Evolutionary conservation across 2,113 vertebrate genomes (phyloP).

Genomic region (Phalacrocorax brasilianus): DNA sequence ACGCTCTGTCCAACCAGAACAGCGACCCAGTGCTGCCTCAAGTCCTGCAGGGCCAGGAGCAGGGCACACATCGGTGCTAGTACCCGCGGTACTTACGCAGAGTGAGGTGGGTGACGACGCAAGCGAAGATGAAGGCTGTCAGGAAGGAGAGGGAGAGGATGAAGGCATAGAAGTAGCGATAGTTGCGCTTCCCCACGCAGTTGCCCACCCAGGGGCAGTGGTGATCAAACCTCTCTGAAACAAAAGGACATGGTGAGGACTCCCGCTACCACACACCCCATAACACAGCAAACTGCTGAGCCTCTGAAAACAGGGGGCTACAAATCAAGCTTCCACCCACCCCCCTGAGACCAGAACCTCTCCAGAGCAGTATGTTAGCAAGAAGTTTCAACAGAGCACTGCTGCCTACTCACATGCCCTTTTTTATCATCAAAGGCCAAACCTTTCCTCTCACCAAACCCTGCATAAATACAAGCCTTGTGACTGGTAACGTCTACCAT

Average conservation of each 20-base stretch:
- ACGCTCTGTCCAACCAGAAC: fast-evolving
- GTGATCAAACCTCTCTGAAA: conserved; percentile 93
- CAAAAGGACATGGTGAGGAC: background rate
- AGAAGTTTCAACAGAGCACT: background rate
- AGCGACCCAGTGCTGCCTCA: background rate
- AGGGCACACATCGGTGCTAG: fast-evolving
- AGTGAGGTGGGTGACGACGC: conserved; percentile 91
- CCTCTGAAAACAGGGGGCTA: background rate
- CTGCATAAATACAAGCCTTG: background rate
- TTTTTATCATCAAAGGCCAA: background rate
- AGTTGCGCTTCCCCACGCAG: conserved; percentile 97
- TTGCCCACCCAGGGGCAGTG: conserved; percentile 99
- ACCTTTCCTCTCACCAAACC: background rate
- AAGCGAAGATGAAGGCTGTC: conserved; percentile 95
- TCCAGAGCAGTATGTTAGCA: background rate
- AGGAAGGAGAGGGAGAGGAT: conserved; percentile 96
- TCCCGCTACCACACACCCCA: background rate
- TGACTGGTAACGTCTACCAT: background rate
- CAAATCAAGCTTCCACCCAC: background rate
- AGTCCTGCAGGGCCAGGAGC: fast-evolving
- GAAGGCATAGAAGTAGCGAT: conserved; percentile 96
- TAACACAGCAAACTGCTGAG: background rate
- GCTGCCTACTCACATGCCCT: background rate
- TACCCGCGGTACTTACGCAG: conserved; percentile 76
- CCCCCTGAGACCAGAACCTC: background rate